Conservation (phyloP, 2,113 vertebrate genomes). For the Rhabdomys dilectus region DNA sequence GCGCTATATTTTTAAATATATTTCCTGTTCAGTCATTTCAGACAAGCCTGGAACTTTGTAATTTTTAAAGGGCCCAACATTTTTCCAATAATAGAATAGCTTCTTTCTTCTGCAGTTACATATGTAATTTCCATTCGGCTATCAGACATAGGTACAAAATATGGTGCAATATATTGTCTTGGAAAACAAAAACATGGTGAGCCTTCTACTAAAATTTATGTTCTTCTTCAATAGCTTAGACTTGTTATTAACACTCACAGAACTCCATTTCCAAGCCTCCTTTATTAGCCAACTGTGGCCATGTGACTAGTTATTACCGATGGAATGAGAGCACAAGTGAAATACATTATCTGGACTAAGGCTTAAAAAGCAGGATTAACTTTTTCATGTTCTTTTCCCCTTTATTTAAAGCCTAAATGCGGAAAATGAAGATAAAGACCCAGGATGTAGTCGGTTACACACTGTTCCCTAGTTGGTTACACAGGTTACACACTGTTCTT, state of each 20-base stretch:
- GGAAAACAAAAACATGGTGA: constrained; percentile 85
- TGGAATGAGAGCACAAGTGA: constrained; percentile 20
- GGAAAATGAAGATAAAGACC: constrained; percentile 13
- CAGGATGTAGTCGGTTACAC: neutral
- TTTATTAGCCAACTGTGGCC: neutral
- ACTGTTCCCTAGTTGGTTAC: no score
- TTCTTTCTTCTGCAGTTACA: constrained; percentile 92
- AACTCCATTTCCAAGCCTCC: neutral
- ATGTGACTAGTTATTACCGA: neutral
- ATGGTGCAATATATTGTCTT: constrained; percentile 94
- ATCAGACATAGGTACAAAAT: constrained; percentile 93
- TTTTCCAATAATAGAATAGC: constrained; percentile 90
- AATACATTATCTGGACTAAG: neutral
- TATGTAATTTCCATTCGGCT: constrained; percentile 91
- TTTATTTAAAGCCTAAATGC: neutral
- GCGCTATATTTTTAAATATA: constrained; percentile 90
- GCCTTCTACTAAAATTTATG: constrained; percentile 41
- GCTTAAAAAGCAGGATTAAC: neutral
- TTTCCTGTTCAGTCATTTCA: constrained; percentile 93
- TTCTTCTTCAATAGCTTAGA: neutral
- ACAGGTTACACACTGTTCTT: no score
- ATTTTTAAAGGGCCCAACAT: constrained; percentile 91
- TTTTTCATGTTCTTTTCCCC: neutral
- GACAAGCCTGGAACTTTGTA: constrained; percentile 92
- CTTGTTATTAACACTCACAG: neutral